Percentiles rank a stretch among this genome's conserved stretches.
These are phyloP conservation scores for Hoplodrina ambigua DNA, from an alignment of 2,888 invertebrate species.

Conservation along the genomic window DNA sequence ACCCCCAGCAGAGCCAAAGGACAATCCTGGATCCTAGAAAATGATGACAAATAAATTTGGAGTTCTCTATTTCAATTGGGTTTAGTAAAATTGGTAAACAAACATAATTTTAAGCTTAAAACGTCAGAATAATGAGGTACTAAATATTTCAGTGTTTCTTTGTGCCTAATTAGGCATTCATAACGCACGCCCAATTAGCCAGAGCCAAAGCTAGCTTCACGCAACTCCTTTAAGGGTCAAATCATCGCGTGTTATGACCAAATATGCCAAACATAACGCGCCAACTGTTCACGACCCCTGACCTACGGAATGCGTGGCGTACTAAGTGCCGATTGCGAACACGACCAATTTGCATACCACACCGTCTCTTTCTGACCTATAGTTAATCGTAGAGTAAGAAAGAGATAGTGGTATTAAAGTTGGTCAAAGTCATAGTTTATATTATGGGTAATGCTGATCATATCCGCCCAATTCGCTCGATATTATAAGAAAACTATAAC, in stretches of 20 bases:
- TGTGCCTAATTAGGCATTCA: conserved; percentile 25
- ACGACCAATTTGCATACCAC: conserved; percentile 58
- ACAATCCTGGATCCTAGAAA: too few relatives aligned
- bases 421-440: conserved; percentile 45
- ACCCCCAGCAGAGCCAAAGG: too few relatives aligned
- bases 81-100: background rate
- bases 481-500: conserved; percentile 3
- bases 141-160: conserved; percentile 29
- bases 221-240: conserved; percentile 37
- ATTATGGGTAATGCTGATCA: conserved; percentile 55
- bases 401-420: conserved; percentile 22
- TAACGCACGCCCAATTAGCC: conserved; percentile 21
- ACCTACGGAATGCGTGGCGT: conserved; percentile 63
- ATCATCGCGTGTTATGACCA: conserved; percentile 41
- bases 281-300: conserved; percentile 54
- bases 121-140: conserved; percentile 16
- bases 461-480: conserved; percentile 37
- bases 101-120: background rate
- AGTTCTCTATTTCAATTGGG: too few relatives aligned
- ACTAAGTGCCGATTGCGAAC: conserved; percentile 57
- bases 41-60: background rate
- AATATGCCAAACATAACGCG: conserved; percentile 25
- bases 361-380: conserved; percentile 35
- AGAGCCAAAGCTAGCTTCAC: conserved; percentile 10
- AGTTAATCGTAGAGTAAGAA: conserved; percentile 5